A percentile compares a stretch with the other conserved stretches of the same genome.
Conservation (phyloP, 2,113 vertebrate genomes). For the Taurulus bubalis region DNA sequence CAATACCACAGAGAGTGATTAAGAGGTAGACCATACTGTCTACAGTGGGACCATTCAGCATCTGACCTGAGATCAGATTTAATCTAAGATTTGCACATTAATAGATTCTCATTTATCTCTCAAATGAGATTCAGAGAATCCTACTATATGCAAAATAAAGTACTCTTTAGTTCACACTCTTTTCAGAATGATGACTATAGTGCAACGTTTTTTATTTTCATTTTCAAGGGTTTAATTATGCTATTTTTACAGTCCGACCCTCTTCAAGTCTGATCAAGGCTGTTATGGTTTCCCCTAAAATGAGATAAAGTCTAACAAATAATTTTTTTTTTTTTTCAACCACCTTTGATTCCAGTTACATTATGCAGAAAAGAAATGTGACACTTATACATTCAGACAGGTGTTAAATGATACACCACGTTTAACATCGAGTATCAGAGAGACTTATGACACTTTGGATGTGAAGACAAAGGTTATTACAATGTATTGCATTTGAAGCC, state of each 20-base stretch:
- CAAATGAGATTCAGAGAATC: background rate
- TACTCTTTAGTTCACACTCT: background rate
- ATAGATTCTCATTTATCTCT: slow-evolving; percentile 26
- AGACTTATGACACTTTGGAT: no score
- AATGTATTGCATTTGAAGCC: background rate
- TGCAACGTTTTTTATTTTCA: no score
- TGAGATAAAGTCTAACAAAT: background rate
- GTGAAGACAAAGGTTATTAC: background rate
- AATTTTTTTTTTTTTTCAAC: background rate
- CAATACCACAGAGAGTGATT: slow-evolving; percentile 14
- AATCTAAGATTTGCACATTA: slow-evolving; percentile 8
- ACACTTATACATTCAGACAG: background rate
- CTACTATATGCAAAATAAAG: no score
- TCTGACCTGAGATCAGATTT: slow-evolving; percentile 19
- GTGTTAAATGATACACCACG: background rate
- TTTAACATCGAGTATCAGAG: background rate
- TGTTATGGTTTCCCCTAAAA: no score
- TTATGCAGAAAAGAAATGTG: background rate
- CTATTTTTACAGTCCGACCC: no score
- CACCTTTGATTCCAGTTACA: background rate
- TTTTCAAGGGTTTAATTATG: no score
- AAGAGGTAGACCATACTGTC: slow-evolving; percentile 8
- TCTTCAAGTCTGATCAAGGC: no score
- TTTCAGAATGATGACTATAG: slow-evolving; percentile 1
- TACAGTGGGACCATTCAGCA: background rate